A percentile compares a stretch with the other conserved stretches of the same genome.
Evolutionary conservation across 2,797 vertebrate species (phyloP).

Genomic region (Tympanoctomys barrerae): DNA sequence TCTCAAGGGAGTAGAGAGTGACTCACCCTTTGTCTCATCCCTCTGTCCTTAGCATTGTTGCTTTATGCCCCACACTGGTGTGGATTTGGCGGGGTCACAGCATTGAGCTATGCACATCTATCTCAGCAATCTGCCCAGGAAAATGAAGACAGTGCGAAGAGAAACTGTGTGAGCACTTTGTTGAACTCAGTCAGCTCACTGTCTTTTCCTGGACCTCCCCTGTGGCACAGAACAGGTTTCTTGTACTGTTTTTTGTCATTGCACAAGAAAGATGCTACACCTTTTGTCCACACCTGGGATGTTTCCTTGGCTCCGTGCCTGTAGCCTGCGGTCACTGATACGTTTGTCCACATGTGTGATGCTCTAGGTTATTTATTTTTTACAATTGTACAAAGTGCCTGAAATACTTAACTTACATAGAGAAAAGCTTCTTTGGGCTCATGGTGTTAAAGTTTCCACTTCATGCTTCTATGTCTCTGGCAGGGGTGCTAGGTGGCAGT

Average conservation of each 20-base stretch:
- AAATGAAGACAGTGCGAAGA: not conserved
- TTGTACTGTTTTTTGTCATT: constrained; percentile 1
- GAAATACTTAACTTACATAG: not conserved
- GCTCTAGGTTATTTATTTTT: not conserved
- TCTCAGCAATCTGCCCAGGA: not conserved
- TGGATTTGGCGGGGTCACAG: not conserved
- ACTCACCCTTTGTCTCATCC: not conserved
- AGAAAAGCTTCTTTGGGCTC: not conserved
- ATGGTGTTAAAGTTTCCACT: not conserved
- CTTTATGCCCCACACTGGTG: not conserved
- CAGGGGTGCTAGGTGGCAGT: not conserved
- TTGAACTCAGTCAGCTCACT: not conserved
- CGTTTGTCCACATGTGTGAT: not conserved
- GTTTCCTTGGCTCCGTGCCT: not conserved
- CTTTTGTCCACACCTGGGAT: not conserved
- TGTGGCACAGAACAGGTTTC: not conserved
- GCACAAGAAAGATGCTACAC: not conserved
- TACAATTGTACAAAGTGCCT: no score
- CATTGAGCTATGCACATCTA: not conserved
- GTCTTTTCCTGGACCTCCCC: not conserved
- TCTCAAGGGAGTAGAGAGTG: not conserved
- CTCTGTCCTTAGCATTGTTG: not conserved
- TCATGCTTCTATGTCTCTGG: not conserved
- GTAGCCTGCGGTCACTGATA: not conserved
- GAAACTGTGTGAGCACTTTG: not conserved